Evolutionary conservation across 2,888 invertebrate species (phyloP), one percentile per base, ranked within the genome.

Genomic region (Hydrotaea diabolus): DNA sequence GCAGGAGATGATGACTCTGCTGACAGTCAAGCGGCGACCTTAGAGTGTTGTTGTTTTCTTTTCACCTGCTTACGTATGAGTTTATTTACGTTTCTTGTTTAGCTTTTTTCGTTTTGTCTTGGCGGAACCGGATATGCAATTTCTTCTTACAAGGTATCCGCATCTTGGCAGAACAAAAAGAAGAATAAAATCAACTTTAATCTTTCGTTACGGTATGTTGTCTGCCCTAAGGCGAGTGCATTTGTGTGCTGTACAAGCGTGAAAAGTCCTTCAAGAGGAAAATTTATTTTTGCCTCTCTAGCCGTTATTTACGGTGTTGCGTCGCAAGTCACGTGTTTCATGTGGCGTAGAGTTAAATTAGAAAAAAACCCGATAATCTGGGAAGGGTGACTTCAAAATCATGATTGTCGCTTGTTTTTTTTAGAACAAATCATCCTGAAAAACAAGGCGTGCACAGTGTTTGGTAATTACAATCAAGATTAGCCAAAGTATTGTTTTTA

Each of bases 201-300:
- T 78, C 69, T 53, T 82, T 80, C 77, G 77, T 85, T 80, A 82
- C 80, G 11, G 43, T 46, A n/a, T n/a, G n/a, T n/a, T n/a, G n/a
- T n/a, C n/a, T n/a, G n/a, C n/a, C n/a, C n/a, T n/a, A n/a, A n/a
- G n/a, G n/a, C n/a, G n/a, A n/a, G n/a, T n/a, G n/a, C n/a, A n/a
- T n/a, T 59, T 62, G 17, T 21, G 17, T 21, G 15, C 46, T 5
- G 71, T 39, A 15, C n/a, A 82, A 83, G 86, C 86, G 85, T 87
- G 86, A 86, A 86, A 86, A 86, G 73, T 85, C 81, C 82, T 86
- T 86, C 82, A 84, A 86, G 86, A 80, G 86, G 86, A 86, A 87
- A 86, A 87, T 87, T 87, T 82, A 66, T 85, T 77, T 74, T 46
- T 72, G 71, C 59, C 77, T 75, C 72, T 64, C 46, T 9, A 49